Base-by-base conservation (phyloP, 2,888 invertebrate genomes). In the Eucera pruinosa region DNA sequence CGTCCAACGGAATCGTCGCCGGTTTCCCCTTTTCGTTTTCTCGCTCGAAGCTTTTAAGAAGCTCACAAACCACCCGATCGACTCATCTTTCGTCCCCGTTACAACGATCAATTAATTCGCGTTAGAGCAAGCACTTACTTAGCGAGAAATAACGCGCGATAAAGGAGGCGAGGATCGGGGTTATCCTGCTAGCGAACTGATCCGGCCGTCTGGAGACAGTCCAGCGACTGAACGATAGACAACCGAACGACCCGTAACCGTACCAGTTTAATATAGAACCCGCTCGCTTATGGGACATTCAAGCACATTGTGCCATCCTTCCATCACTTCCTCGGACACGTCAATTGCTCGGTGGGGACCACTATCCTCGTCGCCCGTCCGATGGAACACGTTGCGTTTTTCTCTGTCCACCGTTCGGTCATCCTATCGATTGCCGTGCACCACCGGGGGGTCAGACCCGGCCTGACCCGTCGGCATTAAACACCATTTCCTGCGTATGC, bases 321-420 rank as follows among this genome's bases (percentile, higher is more conserved):
- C 85, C 88, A 88, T 88, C 87, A 89, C 89, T 89, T 89, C 90
- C 89, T 90, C 90, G 88, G 89, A 81, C 85, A 82, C 84, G 83
- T 85, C 86, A 86, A 89, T 89, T 89, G 85, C 79, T 72, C 67
- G 85, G 83, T 86, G 86, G 87, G 82, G 85, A 87, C 80, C 78
- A 82, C 64, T 36, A 55, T 78, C 76, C 67, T 64, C 54, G 58
- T 74, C 80, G 52, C 52, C 58, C 64, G 43, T 27, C 64, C 73
- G 20, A 55, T 52, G 36, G 33, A 60, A 64, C 69, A 3, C 66
- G 43, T 62, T 65, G 30, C 55, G 52, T 71, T 74, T 74, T 61
- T 78, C 76, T 80, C 67, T 62, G 78, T 72, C 43, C 43, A 25
- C 27, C 60, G 64, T 54, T 58, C 62, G 36, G 45, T 45, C 72